These are phyloP conservation scores for Micropterix aruncella DNA, from an alignment of 2,888 invertebrate genomes.

Conservation along the genomic window DNA sequence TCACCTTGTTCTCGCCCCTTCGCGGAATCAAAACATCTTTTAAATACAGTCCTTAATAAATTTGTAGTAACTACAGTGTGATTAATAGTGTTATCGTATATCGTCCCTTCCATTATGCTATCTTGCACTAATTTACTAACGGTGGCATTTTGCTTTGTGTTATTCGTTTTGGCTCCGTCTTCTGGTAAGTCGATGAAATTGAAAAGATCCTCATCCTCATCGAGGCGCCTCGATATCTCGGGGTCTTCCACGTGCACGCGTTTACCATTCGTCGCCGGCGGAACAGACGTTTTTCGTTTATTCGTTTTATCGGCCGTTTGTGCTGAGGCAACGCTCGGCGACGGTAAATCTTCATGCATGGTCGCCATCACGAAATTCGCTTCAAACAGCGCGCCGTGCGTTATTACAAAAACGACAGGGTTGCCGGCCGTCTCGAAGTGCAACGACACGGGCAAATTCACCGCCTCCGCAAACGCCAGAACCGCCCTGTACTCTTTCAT, in stretches of 20 bases:
- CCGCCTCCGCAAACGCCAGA: slow-evolving; percentile 62
- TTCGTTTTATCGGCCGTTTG: slow-evolving; percentile 20
- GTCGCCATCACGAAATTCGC: slow-evolving; percentile 72
- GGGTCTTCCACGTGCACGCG: slow-evolving; percentile 13
- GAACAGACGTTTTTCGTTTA: slow-evolving; percentile 20
- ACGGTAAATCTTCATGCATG: slow-evolving; percentile 38
- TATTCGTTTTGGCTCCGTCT: slow-evolving; percentile 12
- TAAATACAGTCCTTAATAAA: slow-evolving; percentile 49
- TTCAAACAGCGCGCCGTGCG: slow-evolving; percentile 60
- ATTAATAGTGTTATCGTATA: slow-evolving; percentile 5
- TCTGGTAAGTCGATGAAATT: slow-evolving; percentile 32
- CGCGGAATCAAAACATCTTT: slow-evolving; percentile 61
- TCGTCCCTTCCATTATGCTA: slow-evolving; percentile 11
- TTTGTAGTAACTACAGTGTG: slow-evolving; percentile 32
- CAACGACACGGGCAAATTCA: slow-evolving; percentile 50
- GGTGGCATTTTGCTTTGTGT: slow-evolving; percentile 12
- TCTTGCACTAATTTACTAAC: slow-evolving; percentile 11
- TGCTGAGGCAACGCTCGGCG: slow-evolving; percentile 24
- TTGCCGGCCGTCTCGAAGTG: slow-evolving; percentile 68
- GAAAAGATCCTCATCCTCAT: slow-evolving; percentile 35
- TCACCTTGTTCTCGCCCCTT: no score
- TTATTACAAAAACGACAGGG: slow-evolving; percentile 62
- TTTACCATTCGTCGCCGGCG: slow-evolving; percentile 13
- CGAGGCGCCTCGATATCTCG: slow-evolving; percentile 27
- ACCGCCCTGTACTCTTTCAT: slow-evolving; percentile 74